These are phyloP conservation scores for Mimachlamys varia DNA, from an alignment of 2,888 invertebrate species.

Conservation along the genomic window DNA sequence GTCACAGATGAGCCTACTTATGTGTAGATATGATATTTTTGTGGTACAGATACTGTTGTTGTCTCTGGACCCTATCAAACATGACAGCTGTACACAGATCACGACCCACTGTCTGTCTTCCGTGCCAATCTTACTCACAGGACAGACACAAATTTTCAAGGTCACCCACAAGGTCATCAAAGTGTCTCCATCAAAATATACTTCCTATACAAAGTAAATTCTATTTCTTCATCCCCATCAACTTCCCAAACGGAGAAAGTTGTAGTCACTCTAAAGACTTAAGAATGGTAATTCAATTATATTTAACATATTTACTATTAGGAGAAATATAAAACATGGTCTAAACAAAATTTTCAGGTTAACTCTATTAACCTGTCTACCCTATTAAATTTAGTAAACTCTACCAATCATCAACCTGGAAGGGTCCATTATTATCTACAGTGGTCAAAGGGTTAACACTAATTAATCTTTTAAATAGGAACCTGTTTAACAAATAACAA, in stretches of 20 bases:
- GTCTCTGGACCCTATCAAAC: conserved; percentile 21
- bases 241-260: background rate
- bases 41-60: background rate
- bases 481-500: background rate
- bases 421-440: too few relatives aligned
- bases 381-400: too few relatives aligned
- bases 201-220: background rate
- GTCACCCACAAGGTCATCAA: background rate
- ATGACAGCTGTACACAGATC: background rate
- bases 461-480: background rate
- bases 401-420: too few relatives aligned
- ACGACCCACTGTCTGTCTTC: background rate
- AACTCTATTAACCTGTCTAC: background rate
- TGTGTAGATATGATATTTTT: background rate
- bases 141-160: conserved; percentile 12
- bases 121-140: background rate
- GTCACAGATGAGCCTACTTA: background rate
- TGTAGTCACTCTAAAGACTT: background rate
- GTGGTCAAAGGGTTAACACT: background rate
- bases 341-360: too few relatives aligned
- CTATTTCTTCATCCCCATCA: background rate
- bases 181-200: background rate
- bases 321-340: background rate
- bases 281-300: background rate
- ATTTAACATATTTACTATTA: background rate